Evolutionary conservation across 2,888 invertebrate genomes (phyloP).

Genomic region (Cheilosia impressa): DNA sequence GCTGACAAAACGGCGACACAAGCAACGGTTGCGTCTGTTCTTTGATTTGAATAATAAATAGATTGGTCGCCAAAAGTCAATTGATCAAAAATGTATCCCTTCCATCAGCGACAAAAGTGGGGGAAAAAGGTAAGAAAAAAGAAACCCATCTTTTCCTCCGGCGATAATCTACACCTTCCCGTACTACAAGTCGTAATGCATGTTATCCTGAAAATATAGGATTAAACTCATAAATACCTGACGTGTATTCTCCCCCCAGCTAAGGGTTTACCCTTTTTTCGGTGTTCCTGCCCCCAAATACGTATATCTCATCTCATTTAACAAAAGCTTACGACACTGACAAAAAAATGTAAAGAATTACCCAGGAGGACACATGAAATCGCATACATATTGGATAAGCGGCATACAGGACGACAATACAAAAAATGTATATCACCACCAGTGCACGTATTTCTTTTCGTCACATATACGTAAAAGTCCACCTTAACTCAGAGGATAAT

Average conservation of each 20-base stretch:
- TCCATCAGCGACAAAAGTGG: background rate
- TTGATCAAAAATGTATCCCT: slow-evolving; percentile 64
- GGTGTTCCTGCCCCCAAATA: slow-evolving; percentile 19
- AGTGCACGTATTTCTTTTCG: slow-evolving; percentile 28
- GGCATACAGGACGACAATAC: slow-evolving; percentile 13
- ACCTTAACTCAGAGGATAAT: slow-evolving; percentile 41
- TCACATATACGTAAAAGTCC: slow-evolving; percentile 27
- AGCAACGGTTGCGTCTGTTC: slow-evolving; percentile 13
- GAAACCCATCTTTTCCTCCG: slow-evolving; percentile 14
- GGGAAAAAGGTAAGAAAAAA: slow-evolving; percentile 10
- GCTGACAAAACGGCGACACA: background rate
- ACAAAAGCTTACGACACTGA: slow-evolving; percentile 46
- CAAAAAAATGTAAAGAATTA: slow-evolving; percentile 34
- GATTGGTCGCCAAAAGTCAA: slow-evolving; percentile 60
- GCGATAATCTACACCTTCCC: slow-evolving; percentile 3
- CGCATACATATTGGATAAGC: slow-evolving; percentile 25
- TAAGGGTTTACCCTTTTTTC: slow-evolving; percentile 29
- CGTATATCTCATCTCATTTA: slow-evolving; percentile 29
- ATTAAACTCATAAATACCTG: slow-evolving; percentile 73
- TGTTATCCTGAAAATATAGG: slow-evolving; percentile 73
- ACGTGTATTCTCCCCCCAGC: slow-evolving; percentile 46
- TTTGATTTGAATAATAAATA: slow-evolving; percentile 71
- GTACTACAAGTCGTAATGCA: slow-evolving; percentile 31
- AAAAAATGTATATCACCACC: slow-evolving; percentile 16
- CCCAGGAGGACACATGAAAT: slow-evolving; percentile 35